Evolutionary conservation across 1,140 invertebrate species (phyloP), one percentile per base, ranked within the genome.

Genomic region (Macrotrachela quadricornifera): DNA sequence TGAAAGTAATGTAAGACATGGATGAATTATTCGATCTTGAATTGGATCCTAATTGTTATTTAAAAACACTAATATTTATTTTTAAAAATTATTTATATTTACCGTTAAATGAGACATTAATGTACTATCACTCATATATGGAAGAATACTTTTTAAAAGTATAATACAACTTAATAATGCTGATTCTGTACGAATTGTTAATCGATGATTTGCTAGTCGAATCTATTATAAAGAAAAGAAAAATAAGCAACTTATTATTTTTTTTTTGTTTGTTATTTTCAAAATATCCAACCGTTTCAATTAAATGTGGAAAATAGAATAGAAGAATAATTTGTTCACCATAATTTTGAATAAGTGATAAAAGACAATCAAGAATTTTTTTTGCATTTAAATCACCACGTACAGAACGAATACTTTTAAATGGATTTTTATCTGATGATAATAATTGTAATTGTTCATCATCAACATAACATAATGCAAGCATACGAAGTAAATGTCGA

Each of bases 271-370:
- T 36, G 18, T 38, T 44, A 38, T 10, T 16, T 21, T 30, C 38
- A 10, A 21, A 56, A 46, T 47, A 49, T 60, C 66, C 57, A 57
- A 75, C 73, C 52, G 76, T 59, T 55, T 95, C 87, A 13, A 79
- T 78, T 66, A 87, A 82, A 64, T 91, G 85, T 1, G 85, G 83
- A 49, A 97, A 74, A 66, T 94, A 97, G 71, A 96, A 91, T 39
- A 87, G 71, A 39, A 94, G 73, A 58, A 96, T 82, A 46, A 95
- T 79, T 61, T 90, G 82, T 64, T 92, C 85, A 45, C 87, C 88
- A 69, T 91, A 94, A 56, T 92, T 72, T 57, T 77, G 79, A 51
- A 80, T 80, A 60, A 94, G 85, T 59, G 80, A 78, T 55, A 78
- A 78, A 6, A 96, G 75, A 64, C 84, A 90, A 57, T 86, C 81